A percentile compares a stretch with the other conserved stretches of the same genome.
These are phyloP conservation scores for Mantis religiosa DNA, from an alignment of 2,888 invertebrate species.

Conservation along the genomic window DNA sequence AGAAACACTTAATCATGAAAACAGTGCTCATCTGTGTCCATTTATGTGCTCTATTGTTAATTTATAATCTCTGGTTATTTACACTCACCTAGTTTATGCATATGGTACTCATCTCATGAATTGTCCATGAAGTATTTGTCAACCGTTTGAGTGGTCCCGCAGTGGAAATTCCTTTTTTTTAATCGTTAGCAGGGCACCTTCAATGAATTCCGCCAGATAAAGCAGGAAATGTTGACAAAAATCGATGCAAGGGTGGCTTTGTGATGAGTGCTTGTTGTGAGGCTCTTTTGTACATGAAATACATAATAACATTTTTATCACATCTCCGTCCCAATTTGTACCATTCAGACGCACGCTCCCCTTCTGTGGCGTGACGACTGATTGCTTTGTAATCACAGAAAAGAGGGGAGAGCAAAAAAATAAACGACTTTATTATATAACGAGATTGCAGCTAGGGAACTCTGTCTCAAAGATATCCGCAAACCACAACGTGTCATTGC, in stretches of 20 bases:
- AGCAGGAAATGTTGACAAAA: background rate
- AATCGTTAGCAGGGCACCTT: background rate
- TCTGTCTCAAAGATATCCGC: background rate
- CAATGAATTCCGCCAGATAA: background rate
- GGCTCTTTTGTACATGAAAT: background rate
- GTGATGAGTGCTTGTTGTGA: background rate
- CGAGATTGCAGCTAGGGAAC: background rate
- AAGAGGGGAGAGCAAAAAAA: background rate
- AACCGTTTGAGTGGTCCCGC: too few species aligned
- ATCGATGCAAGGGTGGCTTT: background rate
- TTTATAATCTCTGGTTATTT: too few species aligned
- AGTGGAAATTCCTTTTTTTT: too few species aligned
- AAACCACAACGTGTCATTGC: background rate
- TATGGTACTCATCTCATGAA: too few species aligned
- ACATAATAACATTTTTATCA: background rate
- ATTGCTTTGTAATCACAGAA: background rate
- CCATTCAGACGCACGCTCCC: background rate
- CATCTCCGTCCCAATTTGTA: background rate
- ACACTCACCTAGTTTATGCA: too few species aligned
- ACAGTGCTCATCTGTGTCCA: too few species aligned
- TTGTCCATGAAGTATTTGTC: too few species aligned
- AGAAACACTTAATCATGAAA: too few species aligned
- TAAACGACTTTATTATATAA: background rate
- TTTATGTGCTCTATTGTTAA: too few species aligned
- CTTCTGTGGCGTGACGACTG: background rate